phyloP scores from a whole-genome alignment of 2,797 vertebrate species.

The Dicrostonyx torquatus region DNA sequence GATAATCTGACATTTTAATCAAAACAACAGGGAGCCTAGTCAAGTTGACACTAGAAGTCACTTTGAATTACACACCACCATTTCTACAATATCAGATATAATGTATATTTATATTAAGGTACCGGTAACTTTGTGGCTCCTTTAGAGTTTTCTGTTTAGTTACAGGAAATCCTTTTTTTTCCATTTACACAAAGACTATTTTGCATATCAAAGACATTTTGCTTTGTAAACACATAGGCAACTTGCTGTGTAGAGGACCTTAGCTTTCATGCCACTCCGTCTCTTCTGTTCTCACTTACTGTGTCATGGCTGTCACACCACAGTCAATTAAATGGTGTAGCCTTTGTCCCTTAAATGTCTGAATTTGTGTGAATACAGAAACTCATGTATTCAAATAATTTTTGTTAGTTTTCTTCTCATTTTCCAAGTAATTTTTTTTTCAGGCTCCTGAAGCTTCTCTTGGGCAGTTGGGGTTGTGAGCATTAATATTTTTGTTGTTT shows the following conservation, averaged over 20 bases:
- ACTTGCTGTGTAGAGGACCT: neutral
- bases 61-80: conserved; percentile 52
- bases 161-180: conserved; percentile 37
- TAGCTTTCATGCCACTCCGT: neutral
- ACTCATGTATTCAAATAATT: conserved; percentile 6
- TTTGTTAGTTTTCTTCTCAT: conserved; percentile 51
- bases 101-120: conserved; percentile 51
- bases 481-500: conserved; percentile 48
- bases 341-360: conserved; percentile 8
- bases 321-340: neutral
- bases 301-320: neutral
- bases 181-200: neutral
- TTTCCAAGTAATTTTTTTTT: conserved; percentile 56
- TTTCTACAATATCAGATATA: conserved; percentile 41
- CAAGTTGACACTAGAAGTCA: conserved; percentile 20
- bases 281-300: conserved; percentile 1
- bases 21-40: conserved; percentile 47
- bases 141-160: conserved; percentile 36
- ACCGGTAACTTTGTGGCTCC: conserved; percentile 34
- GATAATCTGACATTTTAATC: conserved; percentile 65
- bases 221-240: conserved; percentile 21
- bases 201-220: conserved; percentile 48
- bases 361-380: neutral
- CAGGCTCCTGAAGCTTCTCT: conserved; percentile 40
- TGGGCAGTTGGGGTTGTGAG: neutral